Evolutionary conservation across 37 sponge, comb jelly and placozoan species (phyloP).

Genomic region (Geodia barretti): DNA sequence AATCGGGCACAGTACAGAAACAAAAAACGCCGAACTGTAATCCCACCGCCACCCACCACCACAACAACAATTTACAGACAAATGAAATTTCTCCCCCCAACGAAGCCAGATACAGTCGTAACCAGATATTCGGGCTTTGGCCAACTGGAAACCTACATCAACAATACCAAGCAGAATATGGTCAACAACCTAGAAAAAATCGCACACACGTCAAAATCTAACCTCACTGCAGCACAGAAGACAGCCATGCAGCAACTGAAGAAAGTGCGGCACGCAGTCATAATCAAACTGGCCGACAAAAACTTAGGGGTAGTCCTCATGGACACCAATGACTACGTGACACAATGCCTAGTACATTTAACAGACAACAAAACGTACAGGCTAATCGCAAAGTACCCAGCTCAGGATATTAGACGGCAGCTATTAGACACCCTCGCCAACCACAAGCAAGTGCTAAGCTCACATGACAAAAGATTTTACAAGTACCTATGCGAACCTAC

Average conservation of each 20-base stretch:
- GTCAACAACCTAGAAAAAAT: conserved; percentile 98
- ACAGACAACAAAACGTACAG: not conserved
- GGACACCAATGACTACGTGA: conserved; percentile 7
- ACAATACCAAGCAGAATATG: conserved; percentile 97
- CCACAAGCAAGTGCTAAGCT: not conserved
- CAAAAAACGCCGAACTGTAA: not conserved
- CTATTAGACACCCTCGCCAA: not conserved
- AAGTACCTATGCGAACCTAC: not conserved
- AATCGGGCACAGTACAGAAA: not conserved
- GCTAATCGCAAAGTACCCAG: conserved; percentile 55
- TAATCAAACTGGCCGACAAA: conserved; percentile 18
- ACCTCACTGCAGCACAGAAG: not conserved
- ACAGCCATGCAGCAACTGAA: not conserved
- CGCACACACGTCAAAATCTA: conserved; percentile 31
- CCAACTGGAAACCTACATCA: conserved; percentile 84
- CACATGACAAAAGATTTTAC: not conserved
- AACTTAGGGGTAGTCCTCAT: conserved; percentile 5
- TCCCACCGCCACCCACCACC: not conserved
- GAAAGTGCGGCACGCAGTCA: not conserved
- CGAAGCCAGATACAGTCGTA: not conserved
- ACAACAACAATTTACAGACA: conserved; percentile 11
- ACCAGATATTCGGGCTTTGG: not conserved
- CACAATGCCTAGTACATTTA: not conserved
- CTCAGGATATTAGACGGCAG: conserved; percentile 48
- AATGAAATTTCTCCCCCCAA: conserved; percentile 31